Evolutionary conservation across 2,113 vertebrate genomes (phyloP), one percentile per base, ranked within the genome.

Genomic region (Bubo scandiacus): DNA sequence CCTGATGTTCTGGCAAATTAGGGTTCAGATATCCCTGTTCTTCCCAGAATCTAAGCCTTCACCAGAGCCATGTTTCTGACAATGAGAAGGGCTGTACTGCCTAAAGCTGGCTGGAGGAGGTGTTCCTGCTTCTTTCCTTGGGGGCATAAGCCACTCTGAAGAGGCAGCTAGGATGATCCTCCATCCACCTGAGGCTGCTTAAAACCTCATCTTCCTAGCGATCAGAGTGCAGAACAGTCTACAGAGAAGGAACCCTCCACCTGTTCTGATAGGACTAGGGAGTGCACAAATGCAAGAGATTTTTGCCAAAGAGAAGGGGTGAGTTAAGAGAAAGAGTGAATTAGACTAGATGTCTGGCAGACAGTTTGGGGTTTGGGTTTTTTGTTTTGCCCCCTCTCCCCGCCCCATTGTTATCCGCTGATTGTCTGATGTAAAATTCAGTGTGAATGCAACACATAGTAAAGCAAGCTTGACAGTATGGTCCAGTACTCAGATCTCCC

Each of bases 361-460:
- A 66, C 15, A 38, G 1, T 38, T 59, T 11, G 21, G 3, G 4
- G 3, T 11, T 55, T 65, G 4, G 0, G 0, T 19, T 51, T 49
- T n/a, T 66, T 55, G 5, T 18, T 21, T 36, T 12, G 4, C 19
- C 11, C 5, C 9, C 3, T 3, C 4, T 3, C 8, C 3, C 2
- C 10, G 9, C 8, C 2, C 17, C 14, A 1, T 52, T 78, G 81
- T 74, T 47, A 43, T 57, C 5, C 79, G 9, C 14, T 65, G 43
- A 14, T 62, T 18, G 2, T 59, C 54, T 73, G 15, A 72, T 8
- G 3, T 59, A 55, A 80, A 77, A 54, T 5, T 58, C 42, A 12
- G 6, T 27, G 15, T 23, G 79, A 81, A 61, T 40, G 18, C 3
- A 45, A 51, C 9, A 51, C 8, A 38, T 20, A 55, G 12, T 38